Evolutionary conservation across 2,797 vertebrate species (phyloP), one percentile per base, ranked within the genome.

Genomic region (Pyrocephalus nanus): DNA sequence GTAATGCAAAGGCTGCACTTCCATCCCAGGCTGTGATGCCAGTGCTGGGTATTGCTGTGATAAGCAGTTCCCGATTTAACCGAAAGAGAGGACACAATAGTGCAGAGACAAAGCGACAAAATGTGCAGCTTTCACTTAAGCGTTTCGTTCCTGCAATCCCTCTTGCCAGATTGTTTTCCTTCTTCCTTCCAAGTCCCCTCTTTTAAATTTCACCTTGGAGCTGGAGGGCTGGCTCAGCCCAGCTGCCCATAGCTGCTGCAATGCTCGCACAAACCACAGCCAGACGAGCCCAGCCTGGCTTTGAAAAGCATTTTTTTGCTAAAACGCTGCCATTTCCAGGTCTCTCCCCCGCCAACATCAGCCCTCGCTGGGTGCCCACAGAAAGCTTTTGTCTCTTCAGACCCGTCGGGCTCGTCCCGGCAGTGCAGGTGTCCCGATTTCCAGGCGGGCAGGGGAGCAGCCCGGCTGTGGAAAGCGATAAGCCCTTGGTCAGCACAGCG

Each of bases 21-120:
- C 48, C 61, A 61, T 64, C 32, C 74, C 55, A 42, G 73, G 79
- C 76, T 60, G 62, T 8, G 64, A 45, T 73, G 51, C 66, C 76
- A 83, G 53, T 38, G 29, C 60, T 11, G 54, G 23, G 55, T 75
- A 67, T 70, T 88, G 85, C 95, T 91, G 9, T 23, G 79, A 79
- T 81, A 93, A 95, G 70, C 82, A 90, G 15, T 64, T 92, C 82
- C 79, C 48, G n/a, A 32, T 92, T 81, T 84, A 95, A 92, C 76
- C 0, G 2, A 69, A 79, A 71, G 72, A 65, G 73, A 86, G 32
- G 40, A 84, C 48, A 92, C 43, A 86, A 78, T 6, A 92, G 47
- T 25, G 15, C 69, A 62, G 71, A 92, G 58, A 92, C 77, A 81
- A 91, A 92, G 26, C 0, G 0, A 50, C 6, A 0, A 75, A 91